Evolutionary conservation across 2,797 vertebrate genomes (phyloP), one percentile per base, ranked within the genome.

Genomic region (Mormyrops boulengeri): DNA sequence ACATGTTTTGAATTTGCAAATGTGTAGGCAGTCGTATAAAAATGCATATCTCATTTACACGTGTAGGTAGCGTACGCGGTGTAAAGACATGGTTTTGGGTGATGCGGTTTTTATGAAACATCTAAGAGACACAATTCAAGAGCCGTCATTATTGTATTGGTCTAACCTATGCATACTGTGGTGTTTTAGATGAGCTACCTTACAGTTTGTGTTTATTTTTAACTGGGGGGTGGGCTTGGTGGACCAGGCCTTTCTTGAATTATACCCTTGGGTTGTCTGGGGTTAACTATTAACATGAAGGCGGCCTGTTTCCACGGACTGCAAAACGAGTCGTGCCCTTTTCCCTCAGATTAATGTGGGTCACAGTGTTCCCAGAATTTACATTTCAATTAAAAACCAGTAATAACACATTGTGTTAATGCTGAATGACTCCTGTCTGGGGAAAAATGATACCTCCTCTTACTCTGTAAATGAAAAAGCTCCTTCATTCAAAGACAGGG

Each of bases 361-460:
- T 96, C 95, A 96, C 95, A 95, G 95, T 96, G 97, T 97, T 97
- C 97, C 95, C 95, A 95, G 97, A 98, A 98, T 99, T 98, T 98
- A 97, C 97, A 98, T 99, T 97, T 98, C 97, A 98, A 98, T 98
- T 98, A 97, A 98, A 96, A 97, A 97, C 96, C 96, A 96, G 97
- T 98, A 98, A 97, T 97, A 97, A 98, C 95, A 96, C 97, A 97
- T 98, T 98, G 97, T 98, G 95, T 96, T 95, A 96, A 96, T 94
- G 93, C 95, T 97, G 96, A 97, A 97, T 96, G 95, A 96, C 95
- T 96, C 95, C 95, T 95, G 95, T 95, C 95, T 92, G 93, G 94
- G 94, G 97, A 96, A 98, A 98, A 96, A 96, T 94, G 97, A 98
- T 97, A 97, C 96, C 96, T 96, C 94, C 95, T 95, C 95, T 96